Base-by-base conservation (phyloP, 2,113 vertebrate species). In the Mesoclemmys tuberculata region DNA sequence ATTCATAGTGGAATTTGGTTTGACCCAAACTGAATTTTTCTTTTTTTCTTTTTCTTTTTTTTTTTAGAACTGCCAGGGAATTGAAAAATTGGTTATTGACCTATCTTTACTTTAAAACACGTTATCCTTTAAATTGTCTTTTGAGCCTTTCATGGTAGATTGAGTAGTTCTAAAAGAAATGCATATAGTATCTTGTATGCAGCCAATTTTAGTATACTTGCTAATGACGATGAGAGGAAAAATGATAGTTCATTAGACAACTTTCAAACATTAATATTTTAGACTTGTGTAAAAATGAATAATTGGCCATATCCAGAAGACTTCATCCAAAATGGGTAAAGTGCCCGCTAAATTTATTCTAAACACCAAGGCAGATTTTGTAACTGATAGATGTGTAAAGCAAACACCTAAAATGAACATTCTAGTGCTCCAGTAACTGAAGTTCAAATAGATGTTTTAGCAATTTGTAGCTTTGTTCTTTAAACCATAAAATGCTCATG, bases 141-240 rank as follows among this genome's bases (percentile, higher is more conserved):
- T 77, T 46, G 74, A 46, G 74, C 24, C 26, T 77, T 26, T 46
- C 83, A 10, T 55, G 68, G n/a, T 0, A 0, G 26, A 10, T 12
- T 0, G 2, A 89, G 64, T n/a, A 14, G 5, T 38, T 52, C 46
- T 80, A 6, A 84, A 89, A 87, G 5, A 75, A 93, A 51, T 26
- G 0, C 81, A 68, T 85, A 82, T 5, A 44, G 10, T 3, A 0
- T n/a, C 31, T 95, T 1, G 8, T 12, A 16, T 46, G 11, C 24
- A 29, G 22, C 24, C 19, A 5, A 56, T 56, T 27, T 48, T 58
- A 79, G 14, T 77, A 22, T 55, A 54, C 14, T 48, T 61, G 21
- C 87, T 19, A 81, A 9, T 68, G 68, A 4, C 19, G 46, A 4
- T 16, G 29, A 64, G 68, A 41, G 35, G 16, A 41, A 74, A 74